These are phyloP conservation scores for Himalopsyche phryganea DNA, from an alignment of 1,140 invertebrate species.

Conservation along the genomic window DNA sequence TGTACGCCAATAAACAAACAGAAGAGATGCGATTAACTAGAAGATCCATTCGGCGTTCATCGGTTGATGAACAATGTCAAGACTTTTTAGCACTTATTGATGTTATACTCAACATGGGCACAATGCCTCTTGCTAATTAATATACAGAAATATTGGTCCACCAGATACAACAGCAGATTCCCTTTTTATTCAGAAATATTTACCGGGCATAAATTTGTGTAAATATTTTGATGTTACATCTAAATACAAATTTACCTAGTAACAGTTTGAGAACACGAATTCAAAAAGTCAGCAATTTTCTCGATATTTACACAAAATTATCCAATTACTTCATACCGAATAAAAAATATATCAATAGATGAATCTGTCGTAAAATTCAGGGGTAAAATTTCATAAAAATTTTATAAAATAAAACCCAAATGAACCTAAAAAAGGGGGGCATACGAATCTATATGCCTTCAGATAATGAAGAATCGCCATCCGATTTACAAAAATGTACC, in stretches of 20 bases:
- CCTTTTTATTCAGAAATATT: slow-evolving; percentile 7
- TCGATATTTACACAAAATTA: slow-evolving; percentile 10
- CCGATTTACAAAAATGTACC: no score
- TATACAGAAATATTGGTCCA: slow-evolving; percentile 8
- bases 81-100: slow-evolving; percentile 11
- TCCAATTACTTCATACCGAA: slow-evolving; percentile 14
- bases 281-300: slow-evolving; percentile 25
- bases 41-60: slow-evolving; percentile 3
- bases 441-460: slow-evolving; percentile 34
- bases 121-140: slow-evolving; percentile 2
- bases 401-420: slow-evolving; percentile 35
- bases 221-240: slow-evolving; percentile 18
- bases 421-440: slow-evolving; percentile 37
- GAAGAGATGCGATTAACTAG: not conserved
- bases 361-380: slow-evolving; percentile 29
- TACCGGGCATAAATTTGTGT: slow-evolving; percentile 1
- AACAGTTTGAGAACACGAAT: slow-evolving; percentile 11
- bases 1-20: slow-evolving; percentile 5
- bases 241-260: slow-evolving; percentile 1
- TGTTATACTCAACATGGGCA: slow-evolving; percentile 13
- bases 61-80: not conserved
- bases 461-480: no score
- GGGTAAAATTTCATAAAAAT: slow-evolving; percentile 18
- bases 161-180: not conserved
- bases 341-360: slow-evolving; percentile 19